These are phyloP conservation scores for Eumaeus atala DNA, from an alignment of 1,140 invertebrate species.

Conservation along the genomic window DNA sequence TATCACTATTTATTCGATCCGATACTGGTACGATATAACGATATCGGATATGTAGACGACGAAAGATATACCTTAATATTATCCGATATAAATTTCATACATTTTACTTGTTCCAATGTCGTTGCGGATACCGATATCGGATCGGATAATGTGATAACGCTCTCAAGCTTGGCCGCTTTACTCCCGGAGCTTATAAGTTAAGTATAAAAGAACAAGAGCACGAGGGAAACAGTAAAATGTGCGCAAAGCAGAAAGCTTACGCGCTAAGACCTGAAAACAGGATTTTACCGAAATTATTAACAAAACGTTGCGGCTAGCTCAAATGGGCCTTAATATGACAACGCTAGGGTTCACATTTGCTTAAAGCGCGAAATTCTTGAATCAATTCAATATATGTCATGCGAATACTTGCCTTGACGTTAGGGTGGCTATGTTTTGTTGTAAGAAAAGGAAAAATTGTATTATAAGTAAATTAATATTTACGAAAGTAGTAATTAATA, in stretches of 20 bases:
- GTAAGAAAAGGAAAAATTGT: too few species aligned
- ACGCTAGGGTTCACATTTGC: neutral
- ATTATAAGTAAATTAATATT: too few species aligned
- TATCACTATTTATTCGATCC: too few species aligned
- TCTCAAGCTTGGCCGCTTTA: neutral
- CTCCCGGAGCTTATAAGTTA: neutral
- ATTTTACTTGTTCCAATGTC: too few species aligned
- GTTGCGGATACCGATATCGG: too few species aligned
- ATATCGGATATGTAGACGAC: too few species aligned
- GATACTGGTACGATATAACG: too few species aligned
- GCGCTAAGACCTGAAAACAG: neutral
- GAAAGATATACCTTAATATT: too few species aligned
- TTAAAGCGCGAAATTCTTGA: neutral
- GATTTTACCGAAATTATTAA: conserved; percentile 8
- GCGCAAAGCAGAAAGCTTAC: neutral
- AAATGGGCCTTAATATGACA: neutral
- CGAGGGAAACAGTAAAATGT: conserved; percentile 1
- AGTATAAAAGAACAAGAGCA: neutral
- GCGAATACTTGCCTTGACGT: conserved; percentile 3
- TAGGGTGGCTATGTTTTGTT: neutral
- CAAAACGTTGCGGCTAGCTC: neutral
- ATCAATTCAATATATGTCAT: conserved; percentile 9
- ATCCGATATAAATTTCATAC: too few species aligned
- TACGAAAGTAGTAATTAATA: too few species aligned
- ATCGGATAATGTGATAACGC: neutral